These are phyloP conservation scores for Scomber japonicus DNA, from an alignment of 2,113 vertebrate genomes.

Conservation along the genomic window DNA sequence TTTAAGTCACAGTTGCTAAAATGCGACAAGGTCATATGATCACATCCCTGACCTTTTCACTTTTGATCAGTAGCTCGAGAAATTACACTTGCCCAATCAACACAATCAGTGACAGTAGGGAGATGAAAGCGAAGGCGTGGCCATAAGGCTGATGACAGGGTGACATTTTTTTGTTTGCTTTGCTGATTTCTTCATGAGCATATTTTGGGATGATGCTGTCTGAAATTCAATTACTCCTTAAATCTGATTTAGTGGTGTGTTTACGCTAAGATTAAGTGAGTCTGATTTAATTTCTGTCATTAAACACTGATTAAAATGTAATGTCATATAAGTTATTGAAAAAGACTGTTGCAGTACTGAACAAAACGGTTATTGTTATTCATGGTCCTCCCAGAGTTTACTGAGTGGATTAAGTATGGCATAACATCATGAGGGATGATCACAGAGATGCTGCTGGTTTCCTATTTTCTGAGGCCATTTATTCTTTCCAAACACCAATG, in stretches of 20 bases:
- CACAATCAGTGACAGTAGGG: neutral
- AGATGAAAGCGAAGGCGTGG: neutral
- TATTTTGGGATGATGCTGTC: conserved; percentile 10
- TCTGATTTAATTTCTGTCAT: conserved; percentile 10
- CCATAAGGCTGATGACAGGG: neutral
- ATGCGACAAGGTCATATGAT: conserved; percentile 2
- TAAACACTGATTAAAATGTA: conserved; percentile 20
- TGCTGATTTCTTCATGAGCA: conserved; percentile 4
- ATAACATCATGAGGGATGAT: conserved; percentile 38
- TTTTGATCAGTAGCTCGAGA: conserved; percentile 4
- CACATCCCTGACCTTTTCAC: neutral
- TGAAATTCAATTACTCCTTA: conserved; percentile 33
- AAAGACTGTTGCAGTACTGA: conserved; percentile 3
- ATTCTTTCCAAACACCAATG: conserved; percentile 17
- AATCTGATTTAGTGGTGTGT: conserved; percentile 17
- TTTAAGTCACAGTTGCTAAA: neutral
- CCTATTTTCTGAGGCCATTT: conserved; percentile 39
- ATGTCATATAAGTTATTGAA: neutral
- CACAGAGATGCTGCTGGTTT: conserved; percentile 35
- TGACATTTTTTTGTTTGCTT: neutral
- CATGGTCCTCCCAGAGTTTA: conserved; percentile 16
- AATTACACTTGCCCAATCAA: neutral
- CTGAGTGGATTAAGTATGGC: conserved; percentile 19
- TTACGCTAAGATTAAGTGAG: conserved; percentile 16
- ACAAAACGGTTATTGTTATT: conserved; percentile 24